Evolutionary conservation across 2,113 vertebrate species (phyloP), one percentile per base, ranked within the genome.

Genomic region (Vulpes ferrilata): DNA sequence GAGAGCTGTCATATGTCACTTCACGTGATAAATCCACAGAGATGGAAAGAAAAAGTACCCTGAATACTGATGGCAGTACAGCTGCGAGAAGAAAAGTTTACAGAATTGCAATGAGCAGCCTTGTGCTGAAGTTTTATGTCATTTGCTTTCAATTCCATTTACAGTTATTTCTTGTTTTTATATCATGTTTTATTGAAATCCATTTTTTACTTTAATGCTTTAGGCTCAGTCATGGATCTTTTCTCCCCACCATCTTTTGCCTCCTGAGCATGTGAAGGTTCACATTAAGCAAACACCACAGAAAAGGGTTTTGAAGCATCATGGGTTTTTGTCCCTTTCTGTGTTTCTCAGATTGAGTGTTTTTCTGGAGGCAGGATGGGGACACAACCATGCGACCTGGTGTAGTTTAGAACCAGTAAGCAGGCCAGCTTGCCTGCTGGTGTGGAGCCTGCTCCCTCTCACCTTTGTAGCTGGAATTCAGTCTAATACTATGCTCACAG

Each of bases 181-280:
- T 93, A 96, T 95, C 94, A 92, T 92, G 79, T 86, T 99, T 98
- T 98, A 98, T 97, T 96, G 76, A 98, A 98, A 98, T 88, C 97
- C 94, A 98, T 96, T 98, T 98, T 98, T 98, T 96, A 98, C 97
- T 97, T 97, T 93, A 94, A 98, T 83, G 95, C 95, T 98, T 97
- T 87, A 27, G 53, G 93, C 95, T 89, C 69, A 20, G 82, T 88
- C 93, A 97, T 92, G 97, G 98, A 85, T 97, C 84, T 90, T 59
- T 12, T 23, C 65, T 80, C 43, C 25, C 16, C 35, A 27, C 51
- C 19, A 12, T 60, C 64, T 81, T 97, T 89, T 97, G 94, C 95
- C 97, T 98, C 95, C 71, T 59, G 97, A 97, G 62, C 76, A 22
- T 1, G 73, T 4, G 69, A 98, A 97, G 90, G 76, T 60, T 97